Percentiles rank a stretch among this genome's conserved stretches.
These are phyloP conservation scores for Cacoxenus indagator DNA, from an alignment of 2,888 invertebrate species.

Conservation along the genomic window DNA sequence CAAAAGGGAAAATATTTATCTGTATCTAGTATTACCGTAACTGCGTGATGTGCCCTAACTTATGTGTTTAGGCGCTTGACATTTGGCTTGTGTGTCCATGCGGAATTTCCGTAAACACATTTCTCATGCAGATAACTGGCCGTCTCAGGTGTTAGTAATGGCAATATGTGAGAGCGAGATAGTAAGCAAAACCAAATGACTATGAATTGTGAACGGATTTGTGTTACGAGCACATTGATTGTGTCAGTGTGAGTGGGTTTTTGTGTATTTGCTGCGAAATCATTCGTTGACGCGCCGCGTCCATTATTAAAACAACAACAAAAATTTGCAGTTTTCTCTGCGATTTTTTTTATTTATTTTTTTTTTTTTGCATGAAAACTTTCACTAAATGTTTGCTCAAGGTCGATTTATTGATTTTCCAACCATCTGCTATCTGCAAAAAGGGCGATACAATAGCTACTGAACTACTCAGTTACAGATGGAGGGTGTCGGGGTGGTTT, in stretches of 20 bases:
- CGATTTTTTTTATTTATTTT: not conserved
- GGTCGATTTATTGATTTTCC: slow-evolving; percentile 67
- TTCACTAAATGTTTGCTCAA: slow-evolving; percentile 44
- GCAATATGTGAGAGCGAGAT: no score
- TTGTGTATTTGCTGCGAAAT: not conserved
- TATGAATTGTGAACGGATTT: no score
- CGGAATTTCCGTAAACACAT: slow-evolving; percentile 40
- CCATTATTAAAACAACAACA: not conserved
- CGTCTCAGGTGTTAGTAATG: no score
- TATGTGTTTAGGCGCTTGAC: not conserved
- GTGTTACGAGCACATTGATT: no score
- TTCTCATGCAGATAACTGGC: not conserved
- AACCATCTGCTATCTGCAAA: slow-evolving; percentile 19
- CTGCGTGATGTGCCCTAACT: not conserved
- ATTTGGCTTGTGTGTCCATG: not conserved
- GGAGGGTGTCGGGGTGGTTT: no score
- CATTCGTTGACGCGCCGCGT: not conserved
- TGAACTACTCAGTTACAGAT: not conserved
- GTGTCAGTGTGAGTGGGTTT: no score
- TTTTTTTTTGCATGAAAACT: not conserved
- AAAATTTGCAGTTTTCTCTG: slow-evolving; percentile 1
- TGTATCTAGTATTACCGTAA: not conserved
- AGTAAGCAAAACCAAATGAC: no score
- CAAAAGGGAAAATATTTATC: not conserved
- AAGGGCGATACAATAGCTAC: slow-evolving; percentile 28